Percentiles rank a stretch among this genome's conserved stretches.
These are phyloP conservation scores for Zaprionus vittiger DNA, from an alignment of 1,140 invertebrate species.

Conservation along the genomic window DNA sequence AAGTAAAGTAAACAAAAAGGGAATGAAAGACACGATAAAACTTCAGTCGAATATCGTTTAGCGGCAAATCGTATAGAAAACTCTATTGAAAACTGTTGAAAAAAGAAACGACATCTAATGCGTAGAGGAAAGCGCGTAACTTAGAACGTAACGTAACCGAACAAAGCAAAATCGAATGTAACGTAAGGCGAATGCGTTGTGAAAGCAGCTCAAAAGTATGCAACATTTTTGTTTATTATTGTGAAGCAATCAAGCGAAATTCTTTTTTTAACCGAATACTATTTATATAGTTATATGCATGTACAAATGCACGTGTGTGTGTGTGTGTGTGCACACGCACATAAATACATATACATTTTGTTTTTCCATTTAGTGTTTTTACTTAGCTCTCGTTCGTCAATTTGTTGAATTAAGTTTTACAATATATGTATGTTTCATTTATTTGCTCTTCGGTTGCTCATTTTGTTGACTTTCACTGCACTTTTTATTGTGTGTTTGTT, in stretches of 20 bases:
- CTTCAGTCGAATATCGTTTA: too few species aligned
- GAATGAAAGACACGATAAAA: neutral
- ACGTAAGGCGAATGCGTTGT: conserved; percentile 46
- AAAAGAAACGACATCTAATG: conserved; percentile 8
- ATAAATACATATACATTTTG: conserved; percentile 40
- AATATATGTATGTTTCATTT: conserved; percentile 35
- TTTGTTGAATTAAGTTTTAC: conserved; percentile 18
- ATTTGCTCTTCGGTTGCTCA: conserved; percentile 16
- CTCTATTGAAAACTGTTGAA: neutral
- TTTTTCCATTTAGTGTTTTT: conserved; percentile 17
- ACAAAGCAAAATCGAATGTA: conserved; percentile 30
- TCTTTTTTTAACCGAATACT: conserved; percentile 33
- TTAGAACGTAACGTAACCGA: conserved; percentile 16
- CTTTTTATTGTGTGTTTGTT: conserved; percentile 22
- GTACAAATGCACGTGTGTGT: conserved; percentile 20
- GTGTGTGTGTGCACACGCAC: conserved; percentile 9
- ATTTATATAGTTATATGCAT: conserved; percentile 30
- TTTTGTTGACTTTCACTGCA: conserved; percentile 38
- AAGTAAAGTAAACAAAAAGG: neutral
- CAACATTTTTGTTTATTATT: conserved; percentile 49
- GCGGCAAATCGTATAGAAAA: conserved; percentile 4
- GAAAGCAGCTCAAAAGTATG: conserved; percentile 57
- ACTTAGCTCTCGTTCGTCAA: conserved; percentile 30
- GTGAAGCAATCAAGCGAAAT: conserved; percentile 53
- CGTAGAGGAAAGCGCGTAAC: conserved; percentile 9